Evolutionary conservation across 2,797 vertebrate genomes (phyloP).

Genomic region (Mycteria americana): DNA sequence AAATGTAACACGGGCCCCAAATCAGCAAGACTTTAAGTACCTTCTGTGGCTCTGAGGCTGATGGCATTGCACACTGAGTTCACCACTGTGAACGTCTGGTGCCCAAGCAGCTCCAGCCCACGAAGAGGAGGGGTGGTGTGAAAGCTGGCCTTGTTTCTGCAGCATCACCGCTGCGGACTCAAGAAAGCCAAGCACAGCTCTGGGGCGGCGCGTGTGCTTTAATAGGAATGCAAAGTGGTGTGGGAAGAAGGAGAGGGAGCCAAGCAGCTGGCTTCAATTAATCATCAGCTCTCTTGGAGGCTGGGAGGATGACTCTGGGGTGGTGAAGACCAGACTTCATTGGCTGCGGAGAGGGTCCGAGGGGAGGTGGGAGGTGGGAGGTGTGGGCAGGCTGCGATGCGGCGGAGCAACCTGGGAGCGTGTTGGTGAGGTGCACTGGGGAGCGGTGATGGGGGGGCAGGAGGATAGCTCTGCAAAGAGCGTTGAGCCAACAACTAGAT

Average conservation of each 20-base stretch:
- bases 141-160: not conserved
- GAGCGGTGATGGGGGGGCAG: not conserved
- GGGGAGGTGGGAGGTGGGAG: not conserved
- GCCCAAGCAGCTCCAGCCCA: not conserved
- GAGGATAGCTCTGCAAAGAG: not conserved
- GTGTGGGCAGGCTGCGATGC: not conserved
- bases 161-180: not conserved
- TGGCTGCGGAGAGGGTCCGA: not conserved
- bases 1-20: not conserved
- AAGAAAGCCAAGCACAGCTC: not conserved
- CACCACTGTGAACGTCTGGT: not conserved
- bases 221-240: not conserved
- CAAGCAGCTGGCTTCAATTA: conserved; percentile 11
- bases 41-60: not conserved
- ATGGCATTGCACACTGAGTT: not conserved
- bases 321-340: not conserved
- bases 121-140: not conserved
- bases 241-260: not conserved
- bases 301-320: not conserved
- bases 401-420: not conserved
- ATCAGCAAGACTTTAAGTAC: not conserved
- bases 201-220: not conserved
- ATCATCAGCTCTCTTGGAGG: not conserved
- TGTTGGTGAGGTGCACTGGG: fast-evolving
- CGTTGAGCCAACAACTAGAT: fast-evolving